Evolutionary conservation across 2,113 vertebrate species (phyloP), one percentile per base, ranked within the genome.

Genomic region (Hemicordylus capensis): DNA sequence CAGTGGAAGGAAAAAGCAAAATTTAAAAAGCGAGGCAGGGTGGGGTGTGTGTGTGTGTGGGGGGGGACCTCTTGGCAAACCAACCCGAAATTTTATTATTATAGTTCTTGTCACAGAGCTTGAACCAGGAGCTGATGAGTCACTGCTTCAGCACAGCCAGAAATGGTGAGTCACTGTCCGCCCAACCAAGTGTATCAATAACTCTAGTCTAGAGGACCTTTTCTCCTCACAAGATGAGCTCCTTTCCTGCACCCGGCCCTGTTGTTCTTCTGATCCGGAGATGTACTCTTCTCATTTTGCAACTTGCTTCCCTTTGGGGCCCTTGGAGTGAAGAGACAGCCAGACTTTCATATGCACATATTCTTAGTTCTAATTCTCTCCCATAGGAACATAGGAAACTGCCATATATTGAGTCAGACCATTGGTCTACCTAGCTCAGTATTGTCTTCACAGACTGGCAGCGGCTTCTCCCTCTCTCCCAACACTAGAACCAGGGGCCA

Each of bases 131-230:
- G 90, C 87, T 93, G 93, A n/a, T n/a, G n/a, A 91, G 89, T 89
- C 93, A 92, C 87, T 67, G 88, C 84, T 85, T 85, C 2, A 85
- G 84, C 63, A 88, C 89, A 66, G 90, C 81, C 82, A 70, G 87
- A 0, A 89, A 1, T 82, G 31, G 66, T 87, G 93, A 93, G 82
- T 93, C 92, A 95, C 78, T 79, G 2, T 31, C 15, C 7, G 51
- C 83, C 6, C 31, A 6, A 70, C 85, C 76, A 39, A 0, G 37
- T 74, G 34, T 83, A 42, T 66, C 88, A 26, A 1, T 28, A 61
- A n/a, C 6, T 1, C 34, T 4, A 0, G 0, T n/a, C n/a, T 9
- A 1, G 48, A 39, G 31, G 14, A 37, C 4, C 24, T 1, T 0
- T 48, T 61, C 31, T 44, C 64, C 1, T 46, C 0, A 22, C 59